Evolutionary conservation across 2,797 vertebrate species (phyloP).

Genomic region (Natrix natrix): DNA sequence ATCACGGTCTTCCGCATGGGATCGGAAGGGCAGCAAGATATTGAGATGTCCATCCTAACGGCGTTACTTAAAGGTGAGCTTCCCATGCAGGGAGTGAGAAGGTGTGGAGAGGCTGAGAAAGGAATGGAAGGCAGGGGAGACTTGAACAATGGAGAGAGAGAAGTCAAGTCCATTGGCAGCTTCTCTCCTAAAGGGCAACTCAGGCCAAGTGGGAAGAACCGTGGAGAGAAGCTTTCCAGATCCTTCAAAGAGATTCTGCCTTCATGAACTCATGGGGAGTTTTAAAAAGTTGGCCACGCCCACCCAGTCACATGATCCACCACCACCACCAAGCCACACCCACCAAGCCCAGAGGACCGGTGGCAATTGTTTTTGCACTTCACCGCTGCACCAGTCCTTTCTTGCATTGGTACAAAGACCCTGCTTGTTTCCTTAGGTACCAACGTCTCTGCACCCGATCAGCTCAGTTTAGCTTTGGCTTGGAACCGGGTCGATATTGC

Average conservation of each 20-base stretch:
- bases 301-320: too few species aligned
- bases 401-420: background rate
- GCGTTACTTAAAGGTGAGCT: constrained; percentile 93
- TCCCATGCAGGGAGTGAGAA: background rate
- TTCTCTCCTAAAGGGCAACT: background rate
- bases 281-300: too few species aligned
- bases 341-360: too few species aligned
- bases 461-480: constrained; percentile 94
- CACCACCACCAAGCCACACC: too few species aligned
- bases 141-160: background rate
- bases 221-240: background rate
- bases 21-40: constrained; percentile 92
- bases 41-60: constrained; percentile 97
- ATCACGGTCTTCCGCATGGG: constrained; percentile 98
- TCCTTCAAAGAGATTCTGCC: background rate
- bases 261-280: background rate
- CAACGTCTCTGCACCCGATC: constrained; percentile 92
- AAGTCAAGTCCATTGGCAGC: background rate
- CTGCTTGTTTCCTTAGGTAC: constrained; percentile 78
- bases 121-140: background rate
- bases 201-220: background rate
- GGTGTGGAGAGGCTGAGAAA: background rate
- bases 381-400: background rate
- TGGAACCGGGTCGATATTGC: constrained; percentile 99
- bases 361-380: too few species aligned